Percentiles rank a stretch among this genome's conserved stretches.
These are phyloP conservation scores for Unio pictorum DNA, from an alignment of 2,888 invertebrate genomes.

Conservation along the genomic window DNA sequence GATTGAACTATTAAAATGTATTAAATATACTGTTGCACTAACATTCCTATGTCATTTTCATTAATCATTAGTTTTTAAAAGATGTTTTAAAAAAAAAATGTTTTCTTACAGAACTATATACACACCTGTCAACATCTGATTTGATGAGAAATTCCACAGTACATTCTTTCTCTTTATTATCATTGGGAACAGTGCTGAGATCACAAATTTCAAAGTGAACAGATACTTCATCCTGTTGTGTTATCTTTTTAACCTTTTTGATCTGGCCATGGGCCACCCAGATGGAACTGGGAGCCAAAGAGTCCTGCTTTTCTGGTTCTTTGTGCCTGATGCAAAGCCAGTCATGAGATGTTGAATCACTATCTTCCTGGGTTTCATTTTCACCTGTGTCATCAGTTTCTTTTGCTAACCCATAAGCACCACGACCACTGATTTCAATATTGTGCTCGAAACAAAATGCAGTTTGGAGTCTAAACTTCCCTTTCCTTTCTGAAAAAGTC, in stretches of 20 bases:
- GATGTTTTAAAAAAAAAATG: too few species aligned
- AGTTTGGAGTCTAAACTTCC: slow-evolving; percentile 30
- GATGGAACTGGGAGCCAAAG: neutral
- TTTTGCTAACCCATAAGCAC: slow-evolving; percentile 1
- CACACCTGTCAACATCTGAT: slow-evolving; percentile 13
- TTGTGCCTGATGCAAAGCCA: slow-evolving; percentile 17
- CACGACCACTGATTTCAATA: slow-evolving; percentile 29
- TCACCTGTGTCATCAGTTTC: slow-evolving; percentile 18
- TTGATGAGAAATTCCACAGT: slow-evolving; percentile 9
- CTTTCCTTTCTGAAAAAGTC: slow-evolving; percentile 21
- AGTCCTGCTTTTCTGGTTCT: neutral
- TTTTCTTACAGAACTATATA: neutral
- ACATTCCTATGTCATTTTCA: too few species aligned
- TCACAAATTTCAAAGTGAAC: too few species aligned
- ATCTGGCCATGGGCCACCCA: slow-evolving; percentile 24
- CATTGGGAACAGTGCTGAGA: neutral
- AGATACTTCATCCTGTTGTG: neutral
- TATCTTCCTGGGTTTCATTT: neutral
- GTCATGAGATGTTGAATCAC: slow-evolving; percentile 4
- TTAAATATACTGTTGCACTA: too few species aligned
- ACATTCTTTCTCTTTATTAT: neutral
- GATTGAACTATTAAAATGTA: too few species aligned
- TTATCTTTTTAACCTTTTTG: slow-evolving; percentile 3
- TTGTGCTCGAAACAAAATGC: slow-evolving; percentile 36
- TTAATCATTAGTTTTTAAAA: too few species aligned